These are phyloP conservation scores for Dasyornis broadbenti DNA, from an alignment of 2,113 vertebrate species.

Conservation along the genomic window DNA sequence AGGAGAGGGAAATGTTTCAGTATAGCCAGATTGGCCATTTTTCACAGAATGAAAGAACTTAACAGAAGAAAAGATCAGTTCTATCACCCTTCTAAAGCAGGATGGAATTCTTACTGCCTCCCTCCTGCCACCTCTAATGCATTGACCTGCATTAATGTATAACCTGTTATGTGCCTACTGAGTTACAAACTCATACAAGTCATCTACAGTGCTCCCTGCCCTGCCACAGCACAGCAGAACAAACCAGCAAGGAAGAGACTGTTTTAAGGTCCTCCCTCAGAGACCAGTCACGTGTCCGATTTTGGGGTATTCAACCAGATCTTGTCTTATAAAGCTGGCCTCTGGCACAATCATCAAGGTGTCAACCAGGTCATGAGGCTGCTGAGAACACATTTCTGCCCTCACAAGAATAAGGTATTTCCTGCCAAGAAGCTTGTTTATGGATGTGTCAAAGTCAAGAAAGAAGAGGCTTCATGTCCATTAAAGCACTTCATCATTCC, in stretches of 20 bases:
- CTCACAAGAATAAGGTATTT: neutral
- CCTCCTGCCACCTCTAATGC: neutral
- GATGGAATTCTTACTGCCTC: neutral
- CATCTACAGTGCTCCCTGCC: neutral
- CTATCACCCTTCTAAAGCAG: neutral
- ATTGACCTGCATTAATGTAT: neutral
- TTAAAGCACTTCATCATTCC: neutral
- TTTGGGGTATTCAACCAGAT: neutral
- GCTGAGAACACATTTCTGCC: neutral
- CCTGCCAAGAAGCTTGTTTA: neutral
- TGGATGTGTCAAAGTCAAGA: neutral
- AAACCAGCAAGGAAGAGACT: neutral
- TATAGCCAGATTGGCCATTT: neutral
- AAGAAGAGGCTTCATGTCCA: neutral
- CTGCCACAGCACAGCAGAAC: neutral
- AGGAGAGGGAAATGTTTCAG: neutral
- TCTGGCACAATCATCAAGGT: neutral
- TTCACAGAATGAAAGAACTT: neutral
- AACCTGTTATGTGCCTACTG: neutral
- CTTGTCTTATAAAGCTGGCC: neutral
- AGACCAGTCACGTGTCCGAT: neutral
- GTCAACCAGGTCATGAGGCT: neutral
- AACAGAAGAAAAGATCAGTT: neutral
- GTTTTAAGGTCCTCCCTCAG: neutral
- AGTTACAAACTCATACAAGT: neutral